A percentile compares a stretch with the other conserved stretches of the same genome.
These are phyloP conservation scores for Ictidomys tridecemlineatus DNA, from an alignment of 2,113 vertebrate species.

Conservation along the genomic window DNA sequence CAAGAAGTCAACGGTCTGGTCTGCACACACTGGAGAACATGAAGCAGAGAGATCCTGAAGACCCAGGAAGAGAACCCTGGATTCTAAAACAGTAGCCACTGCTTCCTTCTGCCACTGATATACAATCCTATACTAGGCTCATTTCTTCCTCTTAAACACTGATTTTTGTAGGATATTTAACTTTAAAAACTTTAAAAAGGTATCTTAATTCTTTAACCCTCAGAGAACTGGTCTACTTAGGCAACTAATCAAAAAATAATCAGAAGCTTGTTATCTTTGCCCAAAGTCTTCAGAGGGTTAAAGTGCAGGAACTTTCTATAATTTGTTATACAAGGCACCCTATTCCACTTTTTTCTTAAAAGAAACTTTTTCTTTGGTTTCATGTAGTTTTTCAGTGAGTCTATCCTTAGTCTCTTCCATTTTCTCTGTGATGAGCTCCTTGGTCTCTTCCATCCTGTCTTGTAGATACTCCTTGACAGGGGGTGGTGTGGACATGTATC, in stretches of 20 bases:
- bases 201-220: slow-evolving; percentile 74
- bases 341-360: slow-evolving; percentile 96
- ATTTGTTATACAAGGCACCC: slow-evolving; percentile 67
- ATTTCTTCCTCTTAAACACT: slow-evolving; percentile 69
- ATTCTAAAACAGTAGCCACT: background rate
- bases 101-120: slow-evolving; percentile 2
- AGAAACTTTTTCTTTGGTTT: slow-evolving; percentile 97
- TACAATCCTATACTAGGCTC: slow-evolving; percentile 18
- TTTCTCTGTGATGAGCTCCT: slow-evolving; percentile 92
- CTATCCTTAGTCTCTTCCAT: slow-evolving; percentile 95
- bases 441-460: slow-evolving; percentile 92
- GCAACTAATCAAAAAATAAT: slow-evolving; percentile 49
- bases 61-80: slow-evolving; percentile 50
- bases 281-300: slow-evolving; percentile 78
- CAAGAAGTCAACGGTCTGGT: slow-evolving; percentile 17
- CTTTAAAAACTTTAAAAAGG: slow-evolving; percentile 67
- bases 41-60: slow-evolving; percentile 8
- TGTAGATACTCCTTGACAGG: slow-evolving; percentile 96
- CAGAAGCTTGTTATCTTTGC: slow-evolving; percentile 76
- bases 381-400: slow-evolving; percentile 92
- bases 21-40: background rate
- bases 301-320: slow-evolving; percentile 78
- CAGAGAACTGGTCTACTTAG: slow-evolving; percentile 50
- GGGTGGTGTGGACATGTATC: slow-evolving; percentile 96
- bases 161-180: slow-evolving; percentile 71